Conservation (phyloP, 1,140 invertebrate genomes). For the Neoseiulus cucumeris region DNA sequence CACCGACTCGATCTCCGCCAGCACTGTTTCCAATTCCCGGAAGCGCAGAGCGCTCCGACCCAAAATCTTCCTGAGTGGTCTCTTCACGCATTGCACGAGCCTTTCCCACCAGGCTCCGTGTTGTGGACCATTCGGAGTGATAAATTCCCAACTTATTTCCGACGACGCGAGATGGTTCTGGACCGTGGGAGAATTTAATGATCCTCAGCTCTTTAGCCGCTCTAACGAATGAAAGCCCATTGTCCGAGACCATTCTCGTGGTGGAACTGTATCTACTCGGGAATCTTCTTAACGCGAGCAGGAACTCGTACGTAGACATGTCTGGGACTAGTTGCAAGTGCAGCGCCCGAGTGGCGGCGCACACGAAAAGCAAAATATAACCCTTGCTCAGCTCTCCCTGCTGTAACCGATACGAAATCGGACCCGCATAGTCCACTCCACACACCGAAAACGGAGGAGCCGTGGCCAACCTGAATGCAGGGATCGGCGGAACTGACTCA, state of each 20-base stretch:
- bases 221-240: not conserved
- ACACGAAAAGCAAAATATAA: no score
- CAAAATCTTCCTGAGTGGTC: no score
- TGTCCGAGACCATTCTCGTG: not conserved
- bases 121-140: not conserved
- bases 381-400: no score
- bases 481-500: not conserved
- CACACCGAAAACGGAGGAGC: not conserved
- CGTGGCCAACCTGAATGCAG: not conserved
- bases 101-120: no score
- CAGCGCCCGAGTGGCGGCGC: no score
- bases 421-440: not conserved
- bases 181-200: no score
- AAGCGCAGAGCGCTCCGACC: no score
- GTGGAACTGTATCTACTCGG: not conserved
- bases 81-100: no score
- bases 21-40: no score
- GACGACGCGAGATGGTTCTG: not conserved
- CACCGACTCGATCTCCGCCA: no score
- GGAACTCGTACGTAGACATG: no score
- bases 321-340: no score
- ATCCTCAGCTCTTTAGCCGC: not conserved
- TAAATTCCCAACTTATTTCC: not conserved
- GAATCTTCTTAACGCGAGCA: not conserved
- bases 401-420: not conserved